These are phyloP conservation scores for Mormyrus lacerda DNA, from an alignment of 2,113 vertebrate species.

Conservation along the genomic window DNA sequence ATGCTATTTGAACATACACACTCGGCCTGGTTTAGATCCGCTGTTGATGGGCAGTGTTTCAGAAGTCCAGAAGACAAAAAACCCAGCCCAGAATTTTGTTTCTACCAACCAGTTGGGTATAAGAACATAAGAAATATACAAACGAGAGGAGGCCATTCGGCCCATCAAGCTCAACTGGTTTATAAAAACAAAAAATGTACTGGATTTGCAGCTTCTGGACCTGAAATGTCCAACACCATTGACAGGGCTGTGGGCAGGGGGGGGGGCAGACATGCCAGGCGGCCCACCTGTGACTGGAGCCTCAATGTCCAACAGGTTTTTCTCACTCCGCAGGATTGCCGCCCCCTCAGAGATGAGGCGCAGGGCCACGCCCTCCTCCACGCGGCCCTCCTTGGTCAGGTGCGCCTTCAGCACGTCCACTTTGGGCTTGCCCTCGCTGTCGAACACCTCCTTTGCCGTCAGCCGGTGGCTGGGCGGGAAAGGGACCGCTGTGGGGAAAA, in stretches of 20 bases:
- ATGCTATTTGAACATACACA: neutral
- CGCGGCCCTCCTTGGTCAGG: constrained; percentile 94
- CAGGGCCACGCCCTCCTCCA: constrained; percentile 89
- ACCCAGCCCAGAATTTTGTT: too few relatives aligned
- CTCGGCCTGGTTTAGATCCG: neutral
- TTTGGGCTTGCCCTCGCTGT: constrained; percentile 91
- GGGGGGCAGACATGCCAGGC: neutral
- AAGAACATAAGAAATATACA: too few relatives aligned
- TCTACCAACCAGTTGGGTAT: too few relatives aligned
- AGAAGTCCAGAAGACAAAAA: too few relatives aligned
- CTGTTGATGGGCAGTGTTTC: neutral
- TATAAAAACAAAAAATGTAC: too few relatives aligned
- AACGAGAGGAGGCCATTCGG: too few relatives aligned
- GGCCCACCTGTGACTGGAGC: constrained; percentile 89
- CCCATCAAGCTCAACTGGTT: too few relatives aligned
- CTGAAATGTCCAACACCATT: too few relatives aligned
- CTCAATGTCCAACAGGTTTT: constrained; percentile 95
- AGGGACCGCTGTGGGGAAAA: constrained; percentile 74
- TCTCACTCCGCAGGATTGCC: constrained; percentile 86
- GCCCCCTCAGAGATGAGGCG: constrained; percentile 92
- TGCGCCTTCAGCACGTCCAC: constrained; percentile 97
- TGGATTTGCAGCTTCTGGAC: too few relatives aligned
- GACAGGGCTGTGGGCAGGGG: too few relatives aligned
- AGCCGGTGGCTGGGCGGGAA: constrained; percentile 96
- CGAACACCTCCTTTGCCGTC: constrained; percentile 96